These are phyloP conservation scores for Calosoma granatense DNA, from an alignment of 1,140 invertebrate species.

Conservation along the genomic window DNA sequence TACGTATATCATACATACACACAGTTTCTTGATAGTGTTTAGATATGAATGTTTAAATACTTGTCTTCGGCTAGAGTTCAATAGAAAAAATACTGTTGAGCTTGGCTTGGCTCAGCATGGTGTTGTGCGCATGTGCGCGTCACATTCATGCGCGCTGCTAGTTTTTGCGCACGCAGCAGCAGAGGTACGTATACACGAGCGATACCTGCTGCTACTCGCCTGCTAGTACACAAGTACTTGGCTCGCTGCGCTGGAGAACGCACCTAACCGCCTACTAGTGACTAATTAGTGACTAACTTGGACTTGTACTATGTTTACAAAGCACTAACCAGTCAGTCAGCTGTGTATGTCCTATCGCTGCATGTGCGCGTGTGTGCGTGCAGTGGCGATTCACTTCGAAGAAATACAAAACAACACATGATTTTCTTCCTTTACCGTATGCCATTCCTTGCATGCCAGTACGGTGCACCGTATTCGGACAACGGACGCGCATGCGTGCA, in stretches of 20 bases:
- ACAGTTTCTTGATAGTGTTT: too few species aligned
- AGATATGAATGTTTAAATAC: too few species aligned
- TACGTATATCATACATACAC: too few species aligned
- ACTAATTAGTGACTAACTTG: conserved; percentile 6
- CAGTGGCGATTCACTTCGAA: too few species aligned
- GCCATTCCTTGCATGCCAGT: neutral
- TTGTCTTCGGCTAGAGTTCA: too few species aligned
- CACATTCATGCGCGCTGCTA: neutral
- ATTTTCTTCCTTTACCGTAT: neutral
- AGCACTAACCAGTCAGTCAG: neutral
- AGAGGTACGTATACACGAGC: too few species aligned
- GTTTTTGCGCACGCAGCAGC: neutral
- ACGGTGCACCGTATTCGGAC: neutral
- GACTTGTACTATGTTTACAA: neutral
- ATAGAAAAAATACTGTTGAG: too few species aligned
- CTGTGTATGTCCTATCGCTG: too few species aligned
- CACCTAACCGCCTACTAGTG: conserved; percentile 7
- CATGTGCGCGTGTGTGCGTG: too few species aligned
- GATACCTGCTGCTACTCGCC: too few species aligned
- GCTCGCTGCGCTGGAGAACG: neutral
- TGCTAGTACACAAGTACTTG: neutral
- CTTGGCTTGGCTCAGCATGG: too few species aligned
- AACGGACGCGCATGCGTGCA: neutral
- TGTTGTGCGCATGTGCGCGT: too few species aligned
- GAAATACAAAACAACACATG: neutral